phyloP scores from a whole-genome alignment of 1,140 invertebrate species.

The Bemisia tabaci region DNA sequence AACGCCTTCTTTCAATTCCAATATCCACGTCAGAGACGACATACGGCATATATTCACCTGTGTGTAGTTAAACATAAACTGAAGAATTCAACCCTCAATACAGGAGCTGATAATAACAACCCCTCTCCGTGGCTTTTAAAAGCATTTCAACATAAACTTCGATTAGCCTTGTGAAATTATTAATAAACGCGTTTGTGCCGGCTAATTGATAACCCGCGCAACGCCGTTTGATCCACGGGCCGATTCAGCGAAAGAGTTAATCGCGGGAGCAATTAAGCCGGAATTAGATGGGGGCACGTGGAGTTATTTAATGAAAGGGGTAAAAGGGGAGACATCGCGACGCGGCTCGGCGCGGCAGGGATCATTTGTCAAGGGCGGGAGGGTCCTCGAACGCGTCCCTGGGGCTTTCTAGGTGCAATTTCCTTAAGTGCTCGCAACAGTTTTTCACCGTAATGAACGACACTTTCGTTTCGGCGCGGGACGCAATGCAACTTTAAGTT shows the following conservation, averaged over 20 bases:
- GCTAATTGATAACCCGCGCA: neutral
- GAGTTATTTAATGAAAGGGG: neutral
- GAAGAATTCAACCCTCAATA: too few species aligned
- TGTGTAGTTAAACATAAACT: too few species aligned
- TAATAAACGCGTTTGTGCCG: neutral
- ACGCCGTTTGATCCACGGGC: too few species aligned
- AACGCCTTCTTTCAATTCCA: too few species aligned
- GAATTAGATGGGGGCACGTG: neutral
- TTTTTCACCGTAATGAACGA: neutral
- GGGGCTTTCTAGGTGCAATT: neutral
- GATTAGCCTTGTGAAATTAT: neutral
- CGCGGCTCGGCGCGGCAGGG: too few species aligned
- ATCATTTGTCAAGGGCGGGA: neutral
- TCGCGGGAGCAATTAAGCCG: neutral
- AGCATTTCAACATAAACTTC: too few species aligned
- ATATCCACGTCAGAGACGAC: too few species aligned
- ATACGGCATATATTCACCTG: too few species aligned
- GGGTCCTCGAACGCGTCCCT: neutral
- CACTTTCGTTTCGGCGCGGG: too few species aligned
- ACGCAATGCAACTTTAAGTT: too few species aligned
- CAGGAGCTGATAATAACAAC: too few species aligned
- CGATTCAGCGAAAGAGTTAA: neutral
- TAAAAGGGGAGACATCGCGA: neutral
- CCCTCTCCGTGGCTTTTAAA: too few species aligned
- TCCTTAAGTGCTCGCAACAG: neutral